Conservation (phyloP, 2,888 invertebrate species). For the Drosophila formosana region DNA sequence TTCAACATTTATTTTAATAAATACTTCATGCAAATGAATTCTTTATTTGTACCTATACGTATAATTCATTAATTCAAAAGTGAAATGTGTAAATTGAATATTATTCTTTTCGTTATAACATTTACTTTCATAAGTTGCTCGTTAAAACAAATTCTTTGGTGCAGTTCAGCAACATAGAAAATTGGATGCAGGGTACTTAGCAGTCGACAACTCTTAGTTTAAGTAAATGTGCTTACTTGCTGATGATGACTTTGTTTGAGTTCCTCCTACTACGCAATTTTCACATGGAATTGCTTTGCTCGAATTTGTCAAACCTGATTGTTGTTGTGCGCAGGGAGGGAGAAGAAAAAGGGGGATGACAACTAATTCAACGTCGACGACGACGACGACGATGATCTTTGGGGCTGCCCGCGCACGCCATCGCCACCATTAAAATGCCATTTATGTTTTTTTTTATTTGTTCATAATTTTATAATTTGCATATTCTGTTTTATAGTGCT, state of each 20-base stretch:
- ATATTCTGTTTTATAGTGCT: constrained; percentile 61
- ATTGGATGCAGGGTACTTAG: constrained; percentile 15
- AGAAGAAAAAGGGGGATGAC: background rate
- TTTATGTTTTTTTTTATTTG: constrained; percentile 52
- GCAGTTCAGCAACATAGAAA: no score
- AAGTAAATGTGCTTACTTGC: background rate
- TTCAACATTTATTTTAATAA: no score
- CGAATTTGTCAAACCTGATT: constrained; percentile 57
- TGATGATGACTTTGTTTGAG: constrained; percentile 38
- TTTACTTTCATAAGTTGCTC: no score
- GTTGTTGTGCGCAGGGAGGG: constrained; percentile 13
- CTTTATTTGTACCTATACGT: no score
- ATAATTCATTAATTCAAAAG: no score
- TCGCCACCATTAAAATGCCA: constrained; percentile 72
- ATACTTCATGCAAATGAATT: no score
- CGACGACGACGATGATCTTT: constrained; percentile 25
- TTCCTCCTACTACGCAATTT: constrained; percentile 51
- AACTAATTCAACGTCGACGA: constrained; percentile 14
- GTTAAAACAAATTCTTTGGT: no score
- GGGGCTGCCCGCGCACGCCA: constrained; percentile 57
- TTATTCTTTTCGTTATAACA: no score
- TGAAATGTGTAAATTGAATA: no score
- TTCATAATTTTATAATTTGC: constrained; percentile 68
- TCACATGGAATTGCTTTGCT: constrained; percentile 43
- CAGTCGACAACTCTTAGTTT: background rate